Conservation (phyloP, 2,797 vertebrate species). For the Poeciliopsis paucimaculata region DNA sequence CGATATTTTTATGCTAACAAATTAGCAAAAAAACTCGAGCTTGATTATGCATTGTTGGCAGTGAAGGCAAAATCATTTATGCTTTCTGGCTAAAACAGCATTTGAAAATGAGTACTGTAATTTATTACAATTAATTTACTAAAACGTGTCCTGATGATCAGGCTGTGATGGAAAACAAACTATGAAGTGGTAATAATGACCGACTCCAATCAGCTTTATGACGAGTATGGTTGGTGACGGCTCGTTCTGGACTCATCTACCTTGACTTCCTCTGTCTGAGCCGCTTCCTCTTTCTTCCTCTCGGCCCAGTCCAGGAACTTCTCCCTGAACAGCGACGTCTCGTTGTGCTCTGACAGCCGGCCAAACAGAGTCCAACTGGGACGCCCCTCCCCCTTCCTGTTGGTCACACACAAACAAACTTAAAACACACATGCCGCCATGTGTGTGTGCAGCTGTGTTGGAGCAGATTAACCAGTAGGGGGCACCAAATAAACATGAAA, state of each 20-base stretch:
- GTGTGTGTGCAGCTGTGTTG: constrained; percentile 31
- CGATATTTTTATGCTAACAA: not conserved
- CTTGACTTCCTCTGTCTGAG: constrained; percentile 77
- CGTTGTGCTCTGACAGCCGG: constrained; percentile 85
- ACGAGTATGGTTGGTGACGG: not conserved
- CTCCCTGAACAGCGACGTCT: constrained; percentile 85
- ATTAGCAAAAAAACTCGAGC: not conserved
- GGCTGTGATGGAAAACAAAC: not conserved
- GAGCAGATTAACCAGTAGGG: constrained; percentile 52
- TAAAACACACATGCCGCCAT: not conserved
- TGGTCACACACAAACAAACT: constrained; percentile 20
- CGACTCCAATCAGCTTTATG: not conserved
- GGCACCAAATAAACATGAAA: constrained; percentile 48
- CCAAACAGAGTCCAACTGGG: constrained; percentile 84
- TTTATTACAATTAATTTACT: not conserved
- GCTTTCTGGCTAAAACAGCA: not conserved
- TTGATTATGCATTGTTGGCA: not conserved
- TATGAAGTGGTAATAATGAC: not conserved
- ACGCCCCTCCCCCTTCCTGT: constrained; percentile 79
- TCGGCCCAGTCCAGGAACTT: constrained; percentile 88
- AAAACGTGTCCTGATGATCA: not conserved
- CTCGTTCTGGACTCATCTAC: constrained; percentile 41
- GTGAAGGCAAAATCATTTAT: not conserved
- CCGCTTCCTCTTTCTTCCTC: constrained; percentile 76
- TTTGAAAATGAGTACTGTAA: not conserved